Evolutionary conservation across 2,888 invertebrate genomes (phyloP).

Genomic region (Acleris cristana): DNA sequence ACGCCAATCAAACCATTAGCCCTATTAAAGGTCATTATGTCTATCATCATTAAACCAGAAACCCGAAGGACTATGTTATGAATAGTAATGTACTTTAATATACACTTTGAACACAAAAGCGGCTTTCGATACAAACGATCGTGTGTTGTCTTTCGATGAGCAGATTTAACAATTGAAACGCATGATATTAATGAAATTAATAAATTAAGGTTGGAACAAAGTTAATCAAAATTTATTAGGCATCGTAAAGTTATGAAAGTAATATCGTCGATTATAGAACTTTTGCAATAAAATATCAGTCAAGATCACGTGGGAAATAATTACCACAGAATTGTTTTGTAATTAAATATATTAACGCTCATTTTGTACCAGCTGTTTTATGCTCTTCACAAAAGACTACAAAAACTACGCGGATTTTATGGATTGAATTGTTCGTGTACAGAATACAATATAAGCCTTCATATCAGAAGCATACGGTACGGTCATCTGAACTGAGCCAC

Average conservation of each 20-base stretch:
- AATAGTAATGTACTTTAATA: constrained; percentile 56
- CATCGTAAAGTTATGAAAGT: background rate
- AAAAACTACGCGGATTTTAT: no score
- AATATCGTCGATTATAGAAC: background rate
- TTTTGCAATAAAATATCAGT: no score
- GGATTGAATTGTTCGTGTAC: no score
- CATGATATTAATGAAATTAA: no score
- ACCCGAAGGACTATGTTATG: constrained; percentile 53
- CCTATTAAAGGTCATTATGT: constrained; percentile 69
- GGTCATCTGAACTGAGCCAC: background rate
- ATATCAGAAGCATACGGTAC: constrained; percentile 47
- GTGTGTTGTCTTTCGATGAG: background rate
- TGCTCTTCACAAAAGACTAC: no score
- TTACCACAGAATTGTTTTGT: no score
- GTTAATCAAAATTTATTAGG: background rate
- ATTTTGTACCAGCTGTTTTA: no score
- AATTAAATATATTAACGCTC: no score
- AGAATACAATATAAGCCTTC: constrained; percentile 42
- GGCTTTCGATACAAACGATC: constrained; percentile 4
- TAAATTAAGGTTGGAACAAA: background rate
- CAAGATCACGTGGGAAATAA: no score
- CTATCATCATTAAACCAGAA: constrained; percentile 62
- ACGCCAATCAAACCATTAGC: constrained; percentile 70
- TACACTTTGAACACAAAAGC: constrained; percentile 24
- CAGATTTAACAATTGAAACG: constrained; percentile 4